Evolutionary conservation across 1,140 invertebrate species (phyloP).

Genomic region (Drosophila rhopaloa): DNA sequence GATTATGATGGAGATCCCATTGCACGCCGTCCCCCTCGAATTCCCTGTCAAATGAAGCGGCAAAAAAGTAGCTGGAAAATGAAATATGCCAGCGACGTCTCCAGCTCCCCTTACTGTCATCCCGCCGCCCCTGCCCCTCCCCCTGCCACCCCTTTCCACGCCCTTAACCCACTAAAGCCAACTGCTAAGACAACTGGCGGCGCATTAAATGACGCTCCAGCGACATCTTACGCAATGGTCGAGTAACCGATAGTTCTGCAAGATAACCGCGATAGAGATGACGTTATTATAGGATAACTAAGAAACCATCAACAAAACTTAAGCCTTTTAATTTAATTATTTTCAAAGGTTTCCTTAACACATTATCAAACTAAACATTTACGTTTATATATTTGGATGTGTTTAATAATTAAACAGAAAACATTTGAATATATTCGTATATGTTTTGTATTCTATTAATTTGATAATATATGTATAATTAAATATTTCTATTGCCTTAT

Average conservation of each 20-base stretch:
- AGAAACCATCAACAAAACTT: too few species aligned
- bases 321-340: too few species aligned
- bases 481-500: too few species aligned
- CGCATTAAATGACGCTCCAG: constrained; percentile 82
- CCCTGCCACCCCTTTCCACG: background rate
- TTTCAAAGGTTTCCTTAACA: too few species aligned
- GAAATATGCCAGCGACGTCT: constrained; percentile 82
- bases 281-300: background rate
- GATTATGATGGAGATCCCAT: constrained; percentile 71
- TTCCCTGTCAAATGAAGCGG: constrained; percentile 81
- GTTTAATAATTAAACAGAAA: too few species aligned
- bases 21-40: constrained; percentile 14
- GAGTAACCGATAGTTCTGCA: constrained; percentile 32
- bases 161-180: constrained; percentile 12
- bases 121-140: background rate
- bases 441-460: too few species aligned
- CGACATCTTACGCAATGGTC: constrained; percentile 80
- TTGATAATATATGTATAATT: too few species aligned
- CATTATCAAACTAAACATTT: too few species aligned
- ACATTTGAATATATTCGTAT: too few species aligned
- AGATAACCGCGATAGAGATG: constrained; percentile 17
- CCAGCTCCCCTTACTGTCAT: constrained; percentile 16
- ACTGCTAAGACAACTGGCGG: constrained; percentile 77
- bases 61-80: constrained; percentile 82
- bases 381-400: too few species aligned